Conservation (phyloP, 2,888 invertebrate genomes). For the Cepaea hortensis region DNA sequence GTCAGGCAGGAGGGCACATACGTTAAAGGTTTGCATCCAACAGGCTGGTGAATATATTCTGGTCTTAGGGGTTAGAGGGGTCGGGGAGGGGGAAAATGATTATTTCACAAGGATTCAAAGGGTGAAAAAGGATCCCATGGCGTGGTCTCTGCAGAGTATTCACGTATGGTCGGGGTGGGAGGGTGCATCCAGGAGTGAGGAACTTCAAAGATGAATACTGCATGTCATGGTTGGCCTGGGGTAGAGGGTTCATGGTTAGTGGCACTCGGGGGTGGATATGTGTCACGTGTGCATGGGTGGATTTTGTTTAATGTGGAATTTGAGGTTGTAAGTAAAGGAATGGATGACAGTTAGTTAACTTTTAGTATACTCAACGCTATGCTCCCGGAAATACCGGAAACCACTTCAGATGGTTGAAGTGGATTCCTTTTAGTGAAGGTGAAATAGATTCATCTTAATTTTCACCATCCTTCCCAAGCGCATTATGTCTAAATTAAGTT, state of each 20-base stretch:
- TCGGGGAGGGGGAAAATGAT: background rate
- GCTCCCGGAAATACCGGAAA: too few relatives aligned
- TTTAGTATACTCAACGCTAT: too few relatives aligned
- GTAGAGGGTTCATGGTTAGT: background rate
- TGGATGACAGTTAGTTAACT: too few relatives aligned
- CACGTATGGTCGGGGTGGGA: background rate
- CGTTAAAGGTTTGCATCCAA: slow-evolving; percentile 25
- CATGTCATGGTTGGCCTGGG: slow-evolving; percentile 4
- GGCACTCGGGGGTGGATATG: background rate
- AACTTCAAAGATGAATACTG: background rate
- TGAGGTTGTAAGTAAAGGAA: too few relatives aligned
- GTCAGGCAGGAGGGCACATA: background rate
- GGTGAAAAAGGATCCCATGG: background rate
- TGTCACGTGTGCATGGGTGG: too few relatives aligned
- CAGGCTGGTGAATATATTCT: background rate
- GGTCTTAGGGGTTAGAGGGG: background rate
- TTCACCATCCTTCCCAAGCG: too few relatives aligned
- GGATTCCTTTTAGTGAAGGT: too few relatives aligned
- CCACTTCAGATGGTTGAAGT: too few relatives aligned
- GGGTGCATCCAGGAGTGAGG: background rate
- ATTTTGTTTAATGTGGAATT: too few relatives aligned
- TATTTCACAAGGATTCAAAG: too few relatives aligned
- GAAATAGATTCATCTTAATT: too few relatives aligned
- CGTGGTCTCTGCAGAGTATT: background rate
- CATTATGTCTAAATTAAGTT: too few relatives aligned